phyloP scores from a whole-genome alignment of 2,797 vertebrate genomes.

The Linurgus olivaceus region DNA sequence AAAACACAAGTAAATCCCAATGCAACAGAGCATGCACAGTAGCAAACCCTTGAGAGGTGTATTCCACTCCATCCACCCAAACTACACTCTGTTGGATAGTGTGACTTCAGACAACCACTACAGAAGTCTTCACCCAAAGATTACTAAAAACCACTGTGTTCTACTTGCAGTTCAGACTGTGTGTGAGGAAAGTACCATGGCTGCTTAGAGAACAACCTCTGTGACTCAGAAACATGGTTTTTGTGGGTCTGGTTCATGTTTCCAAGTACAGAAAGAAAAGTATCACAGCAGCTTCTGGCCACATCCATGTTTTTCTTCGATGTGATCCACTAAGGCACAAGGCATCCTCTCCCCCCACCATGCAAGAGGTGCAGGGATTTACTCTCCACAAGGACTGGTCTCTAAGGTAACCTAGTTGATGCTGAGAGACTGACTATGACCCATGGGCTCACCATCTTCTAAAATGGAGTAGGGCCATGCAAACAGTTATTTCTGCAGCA shows the following conservation, averaged over 20 bases:
- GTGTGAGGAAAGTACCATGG: background rate
- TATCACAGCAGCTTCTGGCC: background rate
- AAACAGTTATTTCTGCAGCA: background rate
- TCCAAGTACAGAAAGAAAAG: background rate
- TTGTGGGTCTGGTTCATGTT: background rate
- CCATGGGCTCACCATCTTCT: background rate
- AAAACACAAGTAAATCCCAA: background rate
- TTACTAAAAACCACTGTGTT: fast-evolving
- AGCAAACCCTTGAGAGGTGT: background rate
- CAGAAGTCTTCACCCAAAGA: background rate
- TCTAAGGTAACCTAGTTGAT: fast-evolving
- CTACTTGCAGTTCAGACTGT: background rate
- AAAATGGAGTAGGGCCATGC: background rate
- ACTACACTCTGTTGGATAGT: background rate
- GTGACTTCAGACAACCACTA: background rate
- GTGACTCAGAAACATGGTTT: fast-evolving
- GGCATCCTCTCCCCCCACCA: background rate
- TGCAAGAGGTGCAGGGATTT: background rate
- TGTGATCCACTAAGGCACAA: fast-evolving
- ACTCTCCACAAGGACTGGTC: background rate
- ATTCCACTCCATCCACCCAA: background rate
- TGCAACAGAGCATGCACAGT: background rate
- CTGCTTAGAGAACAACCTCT: background rate
- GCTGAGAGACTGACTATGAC: background rate
- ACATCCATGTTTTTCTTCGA: fast-evolving